phyloP scores from a whole-genome alignment of 2,888 invertebrate genomes.

The Drosophila infuscata region DNA sequence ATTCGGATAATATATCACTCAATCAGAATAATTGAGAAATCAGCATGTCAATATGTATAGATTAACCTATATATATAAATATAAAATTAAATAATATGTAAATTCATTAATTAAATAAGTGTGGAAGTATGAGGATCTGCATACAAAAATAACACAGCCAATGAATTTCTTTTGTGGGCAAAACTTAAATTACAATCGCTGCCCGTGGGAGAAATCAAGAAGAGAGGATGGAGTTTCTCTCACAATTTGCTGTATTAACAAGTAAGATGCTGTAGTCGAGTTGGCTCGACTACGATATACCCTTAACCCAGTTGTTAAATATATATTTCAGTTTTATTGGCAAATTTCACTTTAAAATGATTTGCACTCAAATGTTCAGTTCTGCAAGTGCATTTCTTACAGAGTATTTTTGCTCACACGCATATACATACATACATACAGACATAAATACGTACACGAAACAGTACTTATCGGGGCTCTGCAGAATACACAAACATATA shows the following conservation, averaged over 20 bases:
- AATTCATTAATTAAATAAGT: neutral
- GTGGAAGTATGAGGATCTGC: neutral
- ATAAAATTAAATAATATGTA: neutral
- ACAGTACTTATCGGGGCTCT: too few relatives aligned
- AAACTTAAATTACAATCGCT: slow-evolving; percentile 40
- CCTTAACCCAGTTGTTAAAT: too few relatives aligned
- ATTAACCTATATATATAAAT: neutral
- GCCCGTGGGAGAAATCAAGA: neutral
- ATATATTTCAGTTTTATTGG: too few relatives aligned
- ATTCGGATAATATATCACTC: neutral
- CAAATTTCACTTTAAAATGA: too few relatives aligned
- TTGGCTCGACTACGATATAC: too few relatives aligned
- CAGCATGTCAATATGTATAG: neutral
- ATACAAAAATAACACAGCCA: slow-evolving; percentile 15
- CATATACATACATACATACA: too few relatives aligned
- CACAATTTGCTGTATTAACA: neutral
- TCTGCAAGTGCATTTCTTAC: too few relatives aligned
- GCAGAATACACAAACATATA: too few relatives aligned
- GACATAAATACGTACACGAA: too few relatives aligned
- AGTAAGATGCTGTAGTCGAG: too few relatives aligned
- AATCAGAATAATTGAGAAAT: neutral
- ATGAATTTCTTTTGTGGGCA: slow-evolving; percentile 24
- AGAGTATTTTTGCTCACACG: too few relatives aligned
- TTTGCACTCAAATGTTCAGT: too few relatives aligned
- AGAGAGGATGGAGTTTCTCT: neutral